These are phyloP conservation scores for Cremastobaeus sp. DNA, from an alignment of 2,888 invertebrate species.

Conservation along the genomic window DNA sequence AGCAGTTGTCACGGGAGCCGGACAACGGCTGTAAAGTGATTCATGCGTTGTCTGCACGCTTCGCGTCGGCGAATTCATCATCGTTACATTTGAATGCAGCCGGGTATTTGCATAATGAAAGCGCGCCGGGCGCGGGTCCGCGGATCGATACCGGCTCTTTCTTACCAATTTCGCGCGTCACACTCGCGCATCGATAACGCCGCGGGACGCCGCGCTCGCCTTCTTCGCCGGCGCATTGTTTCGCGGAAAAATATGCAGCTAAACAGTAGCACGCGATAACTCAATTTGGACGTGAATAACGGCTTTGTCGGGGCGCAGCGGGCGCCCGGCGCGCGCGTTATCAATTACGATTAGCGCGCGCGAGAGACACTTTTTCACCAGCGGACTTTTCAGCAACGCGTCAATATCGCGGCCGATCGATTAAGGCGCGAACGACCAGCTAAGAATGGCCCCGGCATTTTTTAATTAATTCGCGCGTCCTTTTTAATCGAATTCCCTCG, in stretches of 20 bases:
- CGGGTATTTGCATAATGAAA: constrained; percentile 20
- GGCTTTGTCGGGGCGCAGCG: constrained; percentile 19
- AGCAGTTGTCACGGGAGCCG: constrained; percentile 2
- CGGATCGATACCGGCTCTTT: constrained; percentile 26
- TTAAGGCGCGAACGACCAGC: constrained; percentile 64
- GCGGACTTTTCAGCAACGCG: too few species aligned
- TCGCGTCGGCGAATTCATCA: constrained; percentile 21
- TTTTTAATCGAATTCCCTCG: constrained; percentile 71
- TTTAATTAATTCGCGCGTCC: constrained; percentile 73
- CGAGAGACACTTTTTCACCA: too few species aligned
- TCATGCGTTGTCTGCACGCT: constrained; percentile 4
- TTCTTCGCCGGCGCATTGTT: constrained; percentile 41
- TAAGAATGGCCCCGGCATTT: constrained; percentile 69
- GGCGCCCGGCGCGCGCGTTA: constrained; percentile 18
- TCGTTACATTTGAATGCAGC: constrained; percentile 24
- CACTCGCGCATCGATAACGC: constrained; percentile 35
- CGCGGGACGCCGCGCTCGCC: constrained; percentile 14
- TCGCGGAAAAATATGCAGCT: constrained; percentile 15
- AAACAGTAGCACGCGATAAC: constrained; percentile 42
- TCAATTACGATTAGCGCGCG: too few species aligned
- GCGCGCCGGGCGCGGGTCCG: constrained; percentile 12
- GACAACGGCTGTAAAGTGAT: constrained; percentile 12
- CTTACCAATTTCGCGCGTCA: constrained; percentile 15
- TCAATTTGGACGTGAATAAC: constrained; percentile 39
- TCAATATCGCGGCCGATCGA: too few species aligned